These are phyloP conservation scores for Phengaris alcon DNA, from an alignment of 2,888 invertebrate genomes.

Conservation along the genomic window DNA sequence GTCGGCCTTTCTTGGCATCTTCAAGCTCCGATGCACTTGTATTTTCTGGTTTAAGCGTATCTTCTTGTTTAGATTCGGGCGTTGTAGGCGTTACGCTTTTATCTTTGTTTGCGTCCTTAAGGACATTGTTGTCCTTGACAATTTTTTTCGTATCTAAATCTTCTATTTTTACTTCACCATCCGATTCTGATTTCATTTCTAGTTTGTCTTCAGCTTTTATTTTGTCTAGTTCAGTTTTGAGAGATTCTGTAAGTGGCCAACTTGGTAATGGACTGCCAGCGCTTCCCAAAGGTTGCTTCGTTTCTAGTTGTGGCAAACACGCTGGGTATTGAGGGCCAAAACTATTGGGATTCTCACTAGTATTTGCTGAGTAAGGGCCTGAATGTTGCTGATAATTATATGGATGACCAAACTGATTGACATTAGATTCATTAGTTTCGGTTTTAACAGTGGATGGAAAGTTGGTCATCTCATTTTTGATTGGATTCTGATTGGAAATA, in stretches of 20 bases:
- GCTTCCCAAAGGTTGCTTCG: constrained; percentile 65
- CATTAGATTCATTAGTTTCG: constrained; percentile 49
- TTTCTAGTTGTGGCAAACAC: constrained; percentile 60
- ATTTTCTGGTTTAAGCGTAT: background rate
- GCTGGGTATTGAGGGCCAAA: constrained; percentile 57
- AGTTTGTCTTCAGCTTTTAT: constrained; percentile 68
- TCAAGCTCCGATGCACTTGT: constrained; percentile 25
- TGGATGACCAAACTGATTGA: constrained; percentile 49
- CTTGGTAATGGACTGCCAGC: constrained; percentile 64
- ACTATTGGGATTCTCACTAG: constrained; percentile 48
- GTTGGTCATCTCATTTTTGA: constrained; percentile 49
- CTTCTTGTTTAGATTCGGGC: constrained; percentile 28
- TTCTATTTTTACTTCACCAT: constrained; percentile 75
- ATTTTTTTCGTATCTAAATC: constrained; percentile 73
- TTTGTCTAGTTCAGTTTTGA: constrained; percentile 70
- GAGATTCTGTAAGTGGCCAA: constrained; percentile 66
- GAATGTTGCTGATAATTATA: constrained; percentile 58
- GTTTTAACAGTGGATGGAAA: constrained; percentile 53
- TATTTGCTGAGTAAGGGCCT: constrained; percentile 51
- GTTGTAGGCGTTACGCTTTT: constrained; percentile 40
- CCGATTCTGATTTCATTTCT: constrained; percentile 74
- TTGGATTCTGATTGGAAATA: constrained; percentile 42
- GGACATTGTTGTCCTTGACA: constrained; percentile 41
- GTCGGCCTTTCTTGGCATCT: constrained; percentile 46
- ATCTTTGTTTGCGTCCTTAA: constrained; percentile 58